These are phyloP conservation scores for Hypolimnas misippus DNA, from an alignment of 2,888 invertebrate species.

Conservation along the genomic window DNA sequence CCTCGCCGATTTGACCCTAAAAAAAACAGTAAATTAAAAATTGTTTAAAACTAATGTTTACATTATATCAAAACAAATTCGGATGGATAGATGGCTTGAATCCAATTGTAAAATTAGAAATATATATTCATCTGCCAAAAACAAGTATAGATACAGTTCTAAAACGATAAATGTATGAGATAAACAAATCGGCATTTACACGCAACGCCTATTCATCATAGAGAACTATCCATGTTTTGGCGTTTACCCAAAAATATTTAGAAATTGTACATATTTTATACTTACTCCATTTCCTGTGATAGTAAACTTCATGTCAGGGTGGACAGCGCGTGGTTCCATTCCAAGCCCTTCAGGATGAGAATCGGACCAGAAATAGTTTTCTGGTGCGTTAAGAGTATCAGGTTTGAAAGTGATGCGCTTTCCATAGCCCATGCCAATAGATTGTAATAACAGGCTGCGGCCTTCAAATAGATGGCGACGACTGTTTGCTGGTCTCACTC, in stretches of 20 bases:
- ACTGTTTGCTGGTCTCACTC: constrained; percentile 87
- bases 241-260: constrained; percentile 20
- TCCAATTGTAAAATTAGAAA: constrained; percentile 17
- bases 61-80: not conserved
- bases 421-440: constrained; percentile 90
- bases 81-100: not conserved
- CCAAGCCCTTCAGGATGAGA: constrained; percentile 89
- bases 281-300: constrained; percentile 85
- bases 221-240: constrained; percentile 24
- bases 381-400: constrained; percentile 82
- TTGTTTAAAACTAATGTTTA: constrained; percentile 30
- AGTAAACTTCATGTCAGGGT: constrained; percentile 86
- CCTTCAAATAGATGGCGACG: constrained; percentile 87
- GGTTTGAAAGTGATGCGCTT: constrained; percentile 89
- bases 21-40: constrained; percentile 42
- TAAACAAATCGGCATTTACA: constrained; percentile 16
- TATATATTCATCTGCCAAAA: constrained; percentile 26
- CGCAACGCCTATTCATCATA: constrained; percentile 16
- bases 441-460: constrained; percentile 84
- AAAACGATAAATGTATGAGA: not conserved
- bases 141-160: constrained; percentile 6
- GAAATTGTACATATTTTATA: constrained; percentile 31
- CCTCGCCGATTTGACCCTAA: constrained; percentile 85
- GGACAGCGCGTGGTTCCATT: constrained; percentile 86
- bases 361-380: constrained; percentile 91